Base-by-base conservation (phyloP, 2,113 vertebrate genomes). In the Amazona guildingii region DNA sequence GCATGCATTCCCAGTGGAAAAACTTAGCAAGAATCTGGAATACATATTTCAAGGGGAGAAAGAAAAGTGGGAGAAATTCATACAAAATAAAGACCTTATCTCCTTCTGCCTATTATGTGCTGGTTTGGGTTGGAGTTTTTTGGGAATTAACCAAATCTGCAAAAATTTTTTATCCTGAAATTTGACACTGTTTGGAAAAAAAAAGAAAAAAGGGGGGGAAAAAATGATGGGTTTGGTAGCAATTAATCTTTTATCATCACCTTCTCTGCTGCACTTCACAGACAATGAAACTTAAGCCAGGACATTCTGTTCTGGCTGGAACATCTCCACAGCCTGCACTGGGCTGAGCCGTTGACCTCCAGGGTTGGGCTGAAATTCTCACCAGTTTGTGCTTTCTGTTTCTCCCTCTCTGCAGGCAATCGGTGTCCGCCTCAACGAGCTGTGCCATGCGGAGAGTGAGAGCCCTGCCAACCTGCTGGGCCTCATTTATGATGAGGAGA, bases 401-500 rank as follows among this genome's bases (percentile, higher is more conserved):
- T 49, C 62, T 94, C 74, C 44, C 51, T 55, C 11, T 4, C 57
- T 86, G 27, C 97, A 99, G 99, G 99, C 99, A 0, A 99, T 99
- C 13, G 99, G 99, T 10, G 96, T 99, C 41, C 98, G 99, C 55
- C 97, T 99, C 68, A 99, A 99, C 1, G 99, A 99, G 94, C 97
- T 99, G 76, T 99, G 99, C 88, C 99, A 99, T 1, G 98, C 98
- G 1, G 99, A 99, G 86, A 99, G 99, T 9, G 99, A 99, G 97
- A 99, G 99, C 77, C 99, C 99, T 4, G 99, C 99, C 88, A 99
- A 99, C 97, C 98, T 99, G 80, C 98, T 99, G 93, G 99, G 99
- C 54, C 99, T 99, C 95, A 99, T 99, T 92, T 99, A 99, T 48
- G 99, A 99, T 44, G 99, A 99, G 48, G 99, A 99, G 95, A 99